Evolutionary conservation across 2,888 invertebrate genomes (phyloP).

Genomic region (Eutolmus rufibarbis): DNA sequence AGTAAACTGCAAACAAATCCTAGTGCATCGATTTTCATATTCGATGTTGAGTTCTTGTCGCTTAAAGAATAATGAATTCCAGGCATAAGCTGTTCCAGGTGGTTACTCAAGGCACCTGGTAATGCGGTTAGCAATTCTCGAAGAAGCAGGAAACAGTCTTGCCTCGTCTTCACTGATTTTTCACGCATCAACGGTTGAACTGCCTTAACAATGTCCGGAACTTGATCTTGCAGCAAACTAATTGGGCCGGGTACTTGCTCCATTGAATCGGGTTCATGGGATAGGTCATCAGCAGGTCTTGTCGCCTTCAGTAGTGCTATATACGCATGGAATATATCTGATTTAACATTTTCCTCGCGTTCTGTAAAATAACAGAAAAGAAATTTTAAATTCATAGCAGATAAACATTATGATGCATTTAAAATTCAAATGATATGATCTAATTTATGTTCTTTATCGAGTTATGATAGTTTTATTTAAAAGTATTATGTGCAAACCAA

Average conservation of each 20-base stretch:
- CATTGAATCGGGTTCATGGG: conserved; percentile 74
- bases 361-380: conserved; percentile 65
- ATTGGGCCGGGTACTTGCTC: conserved; percentile 78
- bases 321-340: conserved; percentile 96
- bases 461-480: too few relatives aligned
- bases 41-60: conserved; percentile 93
- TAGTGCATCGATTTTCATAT: conserved; percentile 97
- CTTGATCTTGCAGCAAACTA: conserved; percentile 67
- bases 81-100: conserved; percentile 84
- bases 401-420: not conserved
- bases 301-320: conserved; percentile 92
- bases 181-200: conserved; percentile 86
- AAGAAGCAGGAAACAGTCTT: conserved; percentile 89
- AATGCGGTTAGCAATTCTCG: conserved; percentile 89
- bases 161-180: conserved; percentile 86
- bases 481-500: too few relatives aligned
- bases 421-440: too few relatives aligned
- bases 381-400: not conserved
- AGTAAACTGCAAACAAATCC: conserved; percentile 74
- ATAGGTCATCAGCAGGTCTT: conserved; percentile 70
- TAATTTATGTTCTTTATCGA: not conserved
- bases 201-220: conserved; percentile 84
- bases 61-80: conserved; percentile 88
- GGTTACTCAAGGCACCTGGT: conserved; percentile 86
- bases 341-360: conserved; percentile 98